Percentiles rank a stretch among this genome's conserved stretches.
phyloP scores from a whole-genome alignment of 2,888 invertebrate genomes.

The Hyposoter dolosus region DNA sequence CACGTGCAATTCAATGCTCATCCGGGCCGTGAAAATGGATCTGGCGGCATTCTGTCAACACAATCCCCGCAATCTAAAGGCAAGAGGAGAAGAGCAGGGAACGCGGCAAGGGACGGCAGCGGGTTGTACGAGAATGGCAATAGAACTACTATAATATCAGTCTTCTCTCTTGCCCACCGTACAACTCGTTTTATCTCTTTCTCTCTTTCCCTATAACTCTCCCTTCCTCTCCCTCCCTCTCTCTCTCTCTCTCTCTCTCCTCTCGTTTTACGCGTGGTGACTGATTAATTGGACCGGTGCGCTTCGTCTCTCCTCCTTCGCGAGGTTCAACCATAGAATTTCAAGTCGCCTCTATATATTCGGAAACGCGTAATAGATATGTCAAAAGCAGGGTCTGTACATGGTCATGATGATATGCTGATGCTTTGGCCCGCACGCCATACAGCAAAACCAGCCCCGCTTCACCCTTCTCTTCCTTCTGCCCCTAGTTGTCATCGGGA shows the following conservation, averaged over 20 bases:
- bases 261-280: conserved; percentile 82
- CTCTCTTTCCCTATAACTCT: conserved; percentile 67
- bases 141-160: conserved; percentile 46
- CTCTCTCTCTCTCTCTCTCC: conserved; percentile 64
- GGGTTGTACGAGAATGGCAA: conserved; percentile 10
- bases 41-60: conserved; percentile 81
- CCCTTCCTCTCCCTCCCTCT: conserved; percentile 41
- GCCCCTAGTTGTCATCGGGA: conserved; percentile 52
- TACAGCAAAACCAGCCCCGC: conserved; percentile 31
- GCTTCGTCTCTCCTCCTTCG: conserved; percentile 65
- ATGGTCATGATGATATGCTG: conserved; percentile 82
- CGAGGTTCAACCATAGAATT: conserved; percentile 75
- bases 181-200: conserved; percentile 46
- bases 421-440: conserved; percentile 71
- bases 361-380: conserved; percentile 84
- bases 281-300: conserved; percentile 83
- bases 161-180: conserved; percentile 49
- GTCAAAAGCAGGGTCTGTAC: conserved; percentile 82
- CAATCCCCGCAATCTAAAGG: conserved; percentile 75
- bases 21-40: conserved; percentile 75
- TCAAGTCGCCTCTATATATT: conserved; percentile 81
- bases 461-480: conserved; percentile 31
- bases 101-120: not conserved
- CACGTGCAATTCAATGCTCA: conserved; percentile 59
- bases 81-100: conserved; percentile 3